A percentile compares a stretch with the other conserved stretches of the same genome.
Evolutionary conservation across 2,113 vertebrate species (phyloP).

Genomic region (Lophius piscatorius): DNA sequence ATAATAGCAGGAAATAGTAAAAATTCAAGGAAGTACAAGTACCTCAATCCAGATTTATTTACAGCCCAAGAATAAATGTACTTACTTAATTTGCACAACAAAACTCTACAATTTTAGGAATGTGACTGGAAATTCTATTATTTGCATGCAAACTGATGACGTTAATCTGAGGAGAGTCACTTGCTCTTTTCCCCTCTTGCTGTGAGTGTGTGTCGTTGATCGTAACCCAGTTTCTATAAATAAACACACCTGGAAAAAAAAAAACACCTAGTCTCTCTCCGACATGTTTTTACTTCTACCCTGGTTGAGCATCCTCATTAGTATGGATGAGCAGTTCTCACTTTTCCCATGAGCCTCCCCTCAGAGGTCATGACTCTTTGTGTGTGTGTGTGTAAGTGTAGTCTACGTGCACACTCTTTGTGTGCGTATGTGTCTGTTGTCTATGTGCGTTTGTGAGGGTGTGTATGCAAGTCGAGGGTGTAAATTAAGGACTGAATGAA

Average conservation of each 20-base stretch:
- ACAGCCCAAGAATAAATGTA: no score
- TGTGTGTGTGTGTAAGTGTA: no score
- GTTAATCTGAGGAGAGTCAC: not conserved
- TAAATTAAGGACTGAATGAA: constrained; percentile 55
- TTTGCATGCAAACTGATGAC: not conserved
- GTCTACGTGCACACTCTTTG: no score
- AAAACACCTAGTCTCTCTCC: constrained; percentile 4
- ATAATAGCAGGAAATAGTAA: no score
- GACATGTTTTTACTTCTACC: constrained; percentile 14
- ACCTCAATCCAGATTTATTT: no score
- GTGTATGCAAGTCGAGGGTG: constrained; percentile 23
- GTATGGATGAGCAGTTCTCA: constrained; percentile 52
- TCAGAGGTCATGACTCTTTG: constrained; percentile 51
- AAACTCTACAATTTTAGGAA: no score
- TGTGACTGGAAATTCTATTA: no score
- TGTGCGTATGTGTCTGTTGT: constrained; percentile 28
- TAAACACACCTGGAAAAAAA: constrained; percentile 17
- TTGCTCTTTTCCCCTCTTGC: not conserved
- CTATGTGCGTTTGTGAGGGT: not conserved
- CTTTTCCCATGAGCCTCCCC: constrained; percentile 62
- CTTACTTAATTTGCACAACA: no score
- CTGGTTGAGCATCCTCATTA: constrained; percentile 59
- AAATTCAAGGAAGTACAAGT: no score
- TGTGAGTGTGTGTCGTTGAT: constrained; percentile 2
- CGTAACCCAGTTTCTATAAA: constrained; percentile 40